Percentiles rank a stretch among this genome's conserved stretches.
Evolutionary conservation across 2,797 vertebrate genomes (phyloP).

Genomic region (Myripristis jacobus): DNA sequence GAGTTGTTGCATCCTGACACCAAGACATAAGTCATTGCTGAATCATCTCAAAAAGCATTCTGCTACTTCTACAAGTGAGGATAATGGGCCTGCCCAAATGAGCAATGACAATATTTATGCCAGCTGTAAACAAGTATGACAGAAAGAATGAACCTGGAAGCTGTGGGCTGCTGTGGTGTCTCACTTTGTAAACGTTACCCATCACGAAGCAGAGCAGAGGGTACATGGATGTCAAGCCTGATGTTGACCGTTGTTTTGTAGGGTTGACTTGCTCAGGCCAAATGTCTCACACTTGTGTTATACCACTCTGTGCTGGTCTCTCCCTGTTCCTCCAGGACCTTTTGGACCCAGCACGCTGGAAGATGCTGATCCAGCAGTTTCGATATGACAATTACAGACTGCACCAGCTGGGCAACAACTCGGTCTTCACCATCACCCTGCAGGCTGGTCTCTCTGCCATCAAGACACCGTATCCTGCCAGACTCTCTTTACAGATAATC

Average conservation of each 20-base stretch:
- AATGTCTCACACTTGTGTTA: not conserved
- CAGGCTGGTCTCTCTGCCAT: constrained; percentile 99
- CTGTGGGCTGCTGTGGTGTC: too few species aligned
- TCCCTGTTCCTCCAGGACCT: constrained; percentile 87
- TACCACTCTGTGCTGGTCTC: not conserved
- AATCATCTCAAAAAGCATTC: not conserved
- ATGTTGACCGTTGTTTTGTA: too few species aligned
- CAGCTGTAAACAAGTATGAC: too few species aligned
- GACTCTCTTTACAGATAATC: constrained; percentile 12
- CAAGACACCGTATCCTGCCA: constrained; percentile 98
- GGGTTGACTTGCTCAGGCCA: too few species aligned
- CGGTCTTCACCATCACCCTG: constrained; percentile 98
- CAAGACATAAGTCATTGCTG: too few species aligned
- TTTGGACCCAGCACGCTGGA: constrained; percentile 98
- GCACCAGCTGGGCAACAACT: constrained; percentile 99
- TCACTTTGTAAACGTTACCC: too few species aligned
- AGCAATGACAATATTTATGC: not conserved
- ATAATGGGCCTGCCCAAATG: not conserved
- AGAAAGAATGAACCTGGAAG: too few species aligned
- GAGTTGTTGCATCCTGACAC: too few species aligned
- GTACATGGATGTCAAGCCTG: too few species aligned
- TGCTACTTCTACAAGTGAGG: not conserved
- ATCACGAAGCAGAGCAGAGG: too few species aligned
- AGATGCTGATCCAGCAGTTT: constrained; percentile 99
- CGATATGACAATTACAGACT: constrained; percentile 99